These are phyloP conservation scores for Nothoprocta pentlandii DNA, from an alignment of 2,113 vertebrate genomes.

Conservation along the genomic window DNA sequence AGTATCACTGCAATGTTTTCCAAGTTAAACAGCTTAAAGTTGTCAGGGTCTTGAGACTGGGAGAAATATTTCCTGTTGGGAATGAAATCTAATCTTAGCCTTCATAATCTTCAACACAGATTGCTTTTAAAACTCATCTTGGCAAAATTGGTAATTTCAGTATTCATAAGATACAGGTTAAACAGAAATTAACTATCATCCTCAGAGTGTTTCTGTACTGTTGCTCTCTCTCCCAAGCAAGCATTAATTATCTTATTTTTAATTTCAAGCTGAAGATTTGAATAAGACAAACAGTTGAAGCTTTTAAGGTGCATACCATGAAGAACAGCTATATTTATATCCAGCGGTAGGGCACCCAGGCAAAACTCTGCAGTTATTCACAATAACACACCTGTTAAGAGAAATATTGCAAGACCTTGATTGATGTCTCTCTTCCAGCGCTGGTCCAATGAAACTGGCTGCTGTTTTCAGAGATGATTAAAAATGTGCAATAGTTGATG, in stretches of 20 bases:
- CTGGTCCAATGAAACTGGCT: slow-evolving; percentile 1
- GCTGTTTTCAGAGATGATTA: neutral
- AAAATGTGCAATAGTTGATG: slow-evolving; percentile 39
- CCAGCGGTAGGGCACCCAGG: neutral
- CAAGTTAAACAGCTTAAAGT: neutral
- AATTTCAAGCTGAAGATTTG: neutral
- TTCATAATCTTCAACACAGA: neutral
- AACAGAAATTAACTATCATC: neutral
- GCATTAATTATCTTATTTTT: neutral
- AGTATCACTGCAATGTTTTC: neutral
- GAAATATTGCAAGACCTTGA: slow-evolving; percentile 1
- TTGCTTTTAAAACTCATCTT: neutral
- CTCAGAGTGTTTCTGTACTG: neutral
- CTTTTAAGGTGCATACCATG: fast-evolving
- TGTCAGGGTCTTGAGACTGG: neutral
- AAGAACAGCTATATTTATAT: neutral
- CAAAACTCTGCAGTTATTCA: neutral
- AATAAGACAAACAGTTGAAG: neutral
- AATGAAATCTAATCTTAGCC: neutral
- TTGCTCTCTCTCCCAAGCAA: neutral
- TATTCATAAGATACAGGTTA: neutral
- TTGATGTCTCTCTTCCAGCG: slow-evolving; percentile 25
- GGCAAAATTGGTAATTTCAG: neutral
- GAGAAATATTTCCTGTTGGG: neutral
- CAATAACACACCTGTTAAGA: slow-evolving; percentile 8